Evolutionary conservation across 2,797 vertebrate genomes (phyloP).

Genomic region (Xenopus petersii): DNA sequence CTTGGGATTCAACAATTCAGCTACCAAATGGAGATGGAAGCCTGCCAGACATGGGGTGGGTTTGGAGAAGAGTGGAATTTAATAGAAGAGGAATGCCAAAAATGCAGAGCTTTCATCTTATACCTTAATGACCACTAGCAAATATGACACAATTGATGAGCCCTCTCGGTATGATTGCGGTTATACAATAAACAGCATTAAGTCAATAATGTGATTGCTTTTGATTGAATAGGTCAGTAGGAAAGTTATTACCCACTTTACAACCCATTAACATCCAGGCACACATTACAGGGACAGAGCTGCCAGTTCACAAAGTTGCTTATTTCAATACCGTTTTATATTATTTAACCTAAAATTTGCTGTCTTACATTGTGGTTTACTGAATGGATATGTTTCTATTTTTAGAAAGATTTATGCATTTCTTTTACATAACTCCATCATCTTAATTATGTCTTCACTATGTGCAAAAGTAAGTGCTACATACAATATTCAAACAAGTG

Average conservation of each 20-base stretch:
- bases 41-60: constrained; percentile 51
- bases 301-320: constrained; percentile 70
- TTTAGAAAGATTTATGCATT: no score
- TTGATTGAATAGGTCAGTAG: constrained; percentile 69
- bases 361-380: not conserved
- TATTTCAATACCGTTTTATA: constrained; percentile 57
- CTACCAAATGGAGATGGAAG: constrained; percentile 56
- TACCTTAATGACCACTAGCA: constrained; percentile 66
- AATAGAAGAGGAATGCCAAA: constrained; percentile 60
- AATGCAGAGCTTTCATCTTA: constrained; percentile 64
- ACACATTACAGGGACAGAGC: constrained; percentile 55
- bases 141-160: constrained; percentile 64
- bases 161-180: constrained; percentile 70
- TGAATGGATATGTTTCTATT: no score
- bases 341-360: constrained; percentile 20
- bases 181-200: constrained; percentile 69
- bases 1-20: constrained; percentile 16
- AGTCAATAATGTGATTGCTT: constrained; percentile 72
- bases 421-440: no score
- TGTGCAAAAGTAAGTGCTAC: no score
- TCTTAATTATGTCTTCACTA: no score
- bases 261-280: constrained; percentile 70
- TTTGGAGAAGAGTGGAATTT: constrained; percentile 33
- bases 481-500: no score
- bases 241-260: constrained; percentile 74